Percentiles rank a stretch among this genome's conserved stretches.
Conservation (phyloP, 2,888 invertebrate genomes). For the Zhuqinia jingwanae region DNA sequence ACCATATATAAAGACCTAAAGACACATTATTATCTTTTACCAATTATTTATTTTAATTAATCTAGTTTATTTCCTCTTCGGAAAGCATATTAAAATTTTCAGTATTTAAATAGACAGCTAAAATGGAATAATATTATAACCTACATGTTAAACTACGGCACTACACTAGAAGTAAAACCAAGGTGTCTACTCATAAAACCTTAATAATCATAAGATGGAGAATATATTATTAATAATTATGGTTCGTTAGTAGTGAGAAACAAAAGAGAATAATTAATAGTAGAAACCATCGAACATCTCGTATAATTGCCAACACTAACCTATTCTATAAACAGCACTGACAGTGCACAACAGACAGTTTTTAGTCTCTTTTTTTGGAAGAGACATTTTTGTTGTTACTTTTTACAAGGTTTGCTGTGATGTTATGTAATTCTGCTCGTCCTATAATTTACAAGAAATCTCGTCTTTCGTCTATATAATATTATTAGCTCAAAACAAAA, state of each 20-base stretch:
- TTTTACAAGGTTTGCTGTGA: neutral
- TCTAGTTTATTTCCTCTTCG: neutral
- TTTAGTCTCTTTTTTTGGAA: neutral
- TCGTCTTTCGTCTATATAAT: neutral
- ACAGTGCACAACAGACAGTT: neutral
- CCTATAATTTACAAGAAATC: neutral
- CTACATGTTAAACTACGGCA: too few species aligned
- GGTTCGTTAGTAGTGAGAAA: neutral
- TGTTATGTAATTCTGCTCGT: neutral
- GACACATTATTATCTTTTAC: conserved; percentile 26
- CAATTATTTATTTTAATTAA: conserved; percentile 39
- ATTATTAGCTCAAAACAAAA: too few species aligned
- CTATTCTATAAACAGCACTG: too few species aligned
- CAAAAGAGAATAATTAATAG: neutral
- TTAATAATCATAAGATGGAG: neutral
- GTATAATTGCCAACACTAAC: neutral
- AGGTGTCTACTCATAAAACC: conserved; percentile 49
- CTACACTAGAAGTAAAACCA: conserved; percentile 42
- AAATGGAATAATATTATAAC: conserved; percentile 35
- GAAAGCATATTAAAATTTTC: conserved; percentile 48
- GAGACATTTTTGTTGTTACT: neutral
- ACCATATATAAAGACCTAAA: conserved; percentile 37
- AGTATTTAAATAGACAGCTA: conserved; percentile 34
- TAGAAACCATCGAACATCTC: neutral
- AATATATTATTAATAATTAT: neutral